These are phyloP conservation scores for Sycophaga agraensis DNA, from an alignment of 1,140 invertebrate genomes.

Conservation along the genomic window DNA sequence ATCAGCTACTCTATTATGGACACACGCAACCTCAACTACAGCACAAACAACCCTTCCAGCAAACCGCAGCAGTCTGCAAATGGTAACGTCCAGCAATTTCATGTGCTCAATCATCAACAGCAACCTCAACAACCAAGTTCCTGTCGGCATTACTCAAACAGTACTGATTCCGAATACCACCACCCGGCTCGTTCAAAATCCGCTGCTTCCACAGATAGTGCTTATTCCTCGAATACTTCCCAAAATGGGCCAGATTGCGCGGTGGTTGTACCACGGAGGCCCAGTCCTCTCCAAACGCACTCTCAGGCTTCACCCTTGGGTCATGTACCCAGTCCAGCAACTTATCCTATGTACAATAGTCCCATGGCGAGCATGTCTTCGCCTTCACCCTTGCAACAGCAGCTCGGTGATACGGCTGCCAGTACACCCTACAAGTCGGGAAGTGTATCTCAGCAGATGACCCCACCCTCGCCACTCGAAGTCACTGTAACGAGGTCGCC, in stretches of 20 bases:
- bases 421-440: conserved; percentile 53
- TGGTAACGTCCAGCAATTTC: conserved; percentile 47
- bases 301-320: conserved; percentile 67
- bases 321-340: conserved; percentile 72
- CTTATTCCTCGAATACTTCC: conserved; percentile 63
- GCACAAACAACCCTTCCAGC: conserved; percentile 30
- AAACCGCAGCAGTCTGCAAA: conserved; percentile 41
- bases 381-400: conserved; percentile 64
- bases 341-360: conserved; percentile 77
- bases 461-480: conserved; percentile 70
- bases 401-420: conserved; percentile 55
- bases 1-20: conserved; percentile 77
- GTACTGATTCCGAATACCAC: conserved; percentile 67
- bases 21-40: conserved; percentile 64
- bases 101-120: conserved; percentile 40
- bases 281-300: conserved; percentile 68
- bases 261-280: conserved; percentile 65
- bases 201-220: conserved; percentile 64
- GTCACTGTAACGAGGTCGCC: conserved; percentile 64
- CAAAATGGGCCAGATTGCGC: conserved; percentile 69
- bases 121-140: conserved; percentile 48
- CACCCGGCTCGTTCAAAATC: conserved; percentile 63
- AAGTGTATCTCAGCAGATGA: conserved; percentile 55
- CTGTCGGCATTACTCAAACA: conserved; percentile 64
- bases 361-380: conserved; percentile 73